Evolutionary conservation across 2,797 vertebrate genomes (phyloP).

Genomic region (Hippoglossus hippoglossus): DNA sequence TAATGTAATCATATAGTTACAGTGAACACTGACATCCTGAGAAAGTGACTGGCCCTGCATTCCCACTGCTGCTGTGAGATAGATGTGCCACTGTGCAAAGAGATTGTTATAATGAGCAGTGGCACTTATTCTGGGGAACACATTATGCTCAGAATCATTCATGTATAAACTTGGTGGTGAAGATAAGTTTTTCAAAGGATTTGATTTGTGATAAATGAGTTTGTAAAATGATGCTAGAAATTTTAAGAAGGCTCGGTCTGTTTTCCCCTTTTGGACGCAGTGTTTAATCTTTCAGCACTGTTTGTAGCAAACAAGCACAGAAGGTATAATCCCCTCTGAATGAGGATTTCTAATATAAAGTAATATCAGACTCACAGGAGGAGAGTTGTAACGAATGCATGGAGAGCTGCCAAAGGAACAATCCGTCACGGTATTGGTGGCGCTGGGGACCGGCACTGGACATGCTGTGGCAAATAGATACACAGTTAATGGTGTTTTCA

Average conservation of each 20-base stretch:
- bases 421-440: constrained; percentile 86
- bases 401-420: constrained; percentile 93
- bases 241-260: background rate
- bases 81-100: constrained; percentile 12
- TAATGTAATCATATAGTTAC: constrained; percentile 41
- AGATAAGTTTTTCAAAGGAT: no score
- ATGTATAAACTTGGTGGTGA: no score
- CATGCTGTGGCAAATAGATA: constrained; percentile 83
- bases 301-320: background rate
- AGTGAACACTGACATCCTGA: constrained; percentile 40
- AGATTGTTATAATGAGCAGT: background rate
- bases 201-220: no score
- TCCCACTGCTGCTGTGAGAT: constrained; percentile 28
- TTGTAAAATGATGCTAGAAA: background rate
- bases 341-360: constrained; percentile 20
- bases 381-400: constrained; percentile 93
- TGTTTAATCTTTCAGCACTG: background rate
- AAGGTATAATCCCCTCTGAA: constrained; percentile 18
- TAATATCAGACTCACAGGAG: constrained; percentile 88
- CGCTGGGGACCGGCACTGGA: constrained; percentile 92
- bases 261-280: background rate
- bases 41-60: constrained; percentile 27
- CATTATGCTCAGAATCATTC: background rate
- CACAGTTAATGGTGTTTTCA: background rate
- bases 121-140: background rate